Base-by-base conservation (phyloP, 1,140 invertebrate species). In the Trachymyrmex cornetzi region DNA sequence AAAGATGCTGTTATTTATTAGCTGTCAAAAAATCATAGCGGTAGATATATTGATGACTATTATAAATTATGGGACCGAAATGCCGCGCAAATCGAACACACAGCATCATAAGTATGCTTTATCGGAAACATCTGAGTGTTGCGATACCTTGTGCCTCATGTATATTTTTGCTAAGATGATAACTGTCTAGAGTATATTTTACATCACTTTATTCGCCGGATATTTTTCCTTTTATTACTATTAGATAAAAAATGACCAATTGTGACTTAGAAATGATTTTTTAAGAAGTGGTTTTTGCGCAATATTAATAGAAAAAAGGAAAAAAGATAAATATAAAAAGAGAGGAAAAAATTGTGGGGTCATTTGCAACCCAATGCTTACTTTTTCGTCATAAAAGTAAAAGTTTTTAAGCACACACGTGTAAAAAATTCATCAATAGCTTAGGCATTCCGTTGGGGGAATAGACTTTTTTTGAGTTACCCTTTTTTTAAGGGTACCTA, bases 381-480 rank as follows among this genome's bases (percentile, higher is more conserved):
- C 5, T 69, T 57, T 38, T 38, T 44, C 3, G 4, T 0, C 14
- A 14, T 38, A 34, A 19, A 66, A 16, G 16, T 14, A 67, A 66
- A 69, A n/a, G 24, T 27, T 22, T 79, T 81, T 22, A 12, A 27
- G 27, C n/a, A 3, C 3, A 44, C 12, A 16, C 14, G 1, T 53
- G 1, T 2, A 34, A 22, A 53, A 50, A 55, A 19, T 57, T 80
- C 11, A 4, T 24, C 24, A 44, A 44, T 11, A 44, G 1, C 2
- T 90, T 90, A 1, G 16, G 3, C 12, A 69, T 88, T 93, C 64
- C 87, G 88, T 92, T 93, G 92, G n/a, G n/a, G n/a, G 22, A 38
- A 63, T 14, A 55, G 16, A 38, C 0, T n/a, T 64, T 79, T 16
- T 4, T 44, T 27, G 0, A 11, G n/a, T 14, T 77, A 66, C 66